Evolutionary conservation across 2,797 vertebrate species (phyloP).

Genomic region (Cynopterus sphinx): DNA sequence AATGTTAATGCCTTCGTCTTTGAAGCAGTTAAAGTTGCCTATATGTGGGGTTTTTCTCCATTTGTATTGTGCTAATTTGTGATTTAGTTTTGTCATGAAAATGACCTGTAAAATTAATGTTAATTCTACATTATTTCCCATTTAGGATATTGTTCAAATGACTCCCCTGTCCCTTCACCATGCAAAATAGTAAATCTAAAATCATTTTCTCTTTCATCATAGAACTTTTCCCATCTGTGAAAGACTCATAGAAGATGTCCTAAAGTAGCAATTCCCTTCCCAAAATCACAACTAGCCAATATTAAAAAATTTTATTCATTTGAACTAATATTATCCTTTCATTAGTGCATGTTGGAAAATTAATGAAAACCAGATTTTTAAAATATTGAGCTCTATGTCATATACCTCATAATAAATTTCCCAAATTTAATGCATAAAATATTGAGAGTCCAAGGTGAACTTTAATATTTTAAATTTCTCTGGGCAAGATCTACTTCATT

Average conservation of each 20-base stretch:
- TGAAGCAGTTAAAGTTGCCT: background rate
- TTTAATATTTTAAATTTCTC: background rate
- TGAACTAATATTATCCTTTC: background rate
- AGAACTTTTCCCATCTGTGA: background rate
- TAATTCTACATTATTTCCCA: background rate
- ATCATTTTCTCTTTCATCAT: background rate
- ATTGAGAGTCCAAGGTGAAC: background rate
- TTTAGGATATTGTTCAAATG: background rate
- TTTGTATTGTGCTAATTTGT: background rate
- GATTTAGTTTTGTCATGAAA: background rate
- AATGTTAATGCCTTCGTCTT: background rate
- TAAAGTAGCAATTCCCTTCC: background rate
- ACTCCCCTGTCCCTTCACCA: background rate
- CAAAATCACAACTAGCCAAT: background rate
- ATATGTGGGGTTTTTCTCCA: background rate
- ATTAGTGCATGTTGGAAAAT: background rate
- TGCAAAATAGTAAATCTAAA: background rate
- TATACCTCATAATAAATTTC: background rate
- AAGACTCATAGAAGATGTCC: background rate
- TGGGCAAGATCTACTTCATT: background rate
- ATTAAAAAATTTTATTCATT: constrained; percentile 40
- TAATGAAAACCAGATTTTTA: background rate
- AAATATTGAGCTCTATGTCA: background rate
- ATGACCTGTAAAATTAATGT: background rate
- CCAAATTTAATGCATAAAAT: background rate